Percentiles rank a stretch among this genome's conserved stretches.
phyloP scores from a whole-genome alignment of 1,140 invertebrate genomes.

The Lordiphosa stackelbergi region DNA sequence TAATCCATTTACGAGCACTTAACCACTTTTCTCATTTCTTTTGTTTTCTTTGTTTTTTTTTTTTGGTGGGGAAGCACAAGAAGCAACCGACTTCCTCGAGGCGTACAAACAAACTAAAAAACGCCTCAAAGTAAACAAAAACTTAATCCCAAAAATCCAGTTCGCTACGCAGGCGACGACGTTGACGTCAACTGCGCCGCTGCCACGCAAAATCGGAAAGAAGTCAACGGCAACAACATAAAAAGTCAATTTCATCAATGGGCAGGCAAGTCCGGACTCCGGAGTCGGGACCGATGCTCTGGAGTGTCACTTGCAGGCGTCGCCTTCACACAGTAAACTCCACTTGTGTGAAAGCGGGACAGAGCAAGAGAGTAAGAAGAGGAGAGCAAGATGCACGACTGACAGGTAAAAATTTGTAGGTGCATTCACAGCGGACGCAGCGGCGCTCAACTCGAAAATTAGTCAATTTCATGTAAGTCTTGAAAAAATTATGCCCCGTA shows the following conservation, averaged over 20 bases:
- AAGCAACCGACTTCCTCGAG: constrained; percentile 73
- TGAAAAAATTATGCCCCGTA: constrained; percentile 39
- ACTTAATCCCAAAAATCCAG: constrained; percentile 76
- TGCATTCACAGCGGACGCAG: constrained; percentile 38
- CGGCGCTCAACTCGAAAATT: constrained; percentile 51
- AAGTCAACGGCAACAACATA: constrained; percentile 74
- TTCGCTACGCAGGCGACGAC: constrained; percentile 38
- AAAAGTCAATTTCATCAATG: constrained; percentile 77
- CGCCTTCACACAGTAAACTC: constrained; percentile 34
- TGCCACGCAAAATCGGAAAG: constrained; percentile 50
- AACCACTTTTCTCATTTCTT: constrained; percentile 25
- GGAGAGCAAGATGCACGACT: constrained; percentile 25
- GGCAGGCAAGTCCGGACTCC: constrained; percentile 23
- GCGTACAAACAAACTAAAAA: constrained; percentile 75
- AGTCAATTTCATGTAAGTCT: constrained; percentile 75
- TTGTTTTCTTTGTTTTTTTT: constrained; percentile 5
- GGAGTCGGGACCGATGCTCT: neutral
- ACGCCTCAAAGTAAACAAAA: constrained; percentile 74
- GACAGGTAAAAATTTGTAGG: constrained; percentile 73
- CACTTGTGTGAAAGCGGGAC: constrained; percentile 9
- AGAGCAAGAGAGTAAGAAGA: constrained; percentile 19
- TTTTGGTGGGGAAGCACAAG: constrained; percentile 22
- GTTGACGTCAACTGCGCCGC: constrained; percentile 21
- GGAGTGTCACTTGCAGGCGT: constrained; percentile 56
- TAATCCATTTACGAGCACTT: constrained; percentile 70